These are phyloP conservation scores for Gymnogyps californianus DNA, from an alignment of 2,113 vertebrate genomes.

Conservation along the genomic window DNA sequence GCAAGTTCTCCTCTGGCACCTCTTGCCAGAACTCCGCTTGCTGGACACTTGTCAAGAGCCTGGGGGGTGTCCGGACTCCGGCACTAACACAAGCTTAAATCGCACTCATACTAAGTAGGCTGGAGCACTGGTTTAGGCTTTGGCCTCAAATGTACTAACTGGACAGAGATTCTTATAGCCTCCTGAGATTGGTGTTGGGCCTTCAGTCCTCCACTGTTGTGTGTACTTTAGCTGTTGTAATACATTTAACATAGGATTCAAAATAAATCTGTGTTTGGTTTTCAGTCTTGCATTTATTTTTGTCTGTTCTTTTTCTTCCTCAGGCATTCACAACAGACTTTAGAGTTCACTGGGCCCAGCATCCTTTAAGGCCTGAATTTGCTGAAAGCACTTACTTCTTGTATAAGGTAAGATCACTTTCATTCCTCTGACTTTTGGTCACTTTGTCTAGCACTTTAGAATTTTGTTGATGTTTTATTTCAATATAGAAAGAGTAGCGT, in stretches of 20 bases:
- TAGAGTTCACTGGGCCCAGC: conserved; percentile 97
- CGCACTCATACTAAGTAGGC: neutral
- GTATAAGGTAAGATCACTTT: conserved; percentile 84
- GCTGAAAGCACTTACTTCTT: conserved; percentile 99
- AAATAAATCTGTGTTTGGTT: neutral
- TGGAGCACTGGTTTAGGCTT: neutral
- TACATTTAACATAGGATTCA: neutral
- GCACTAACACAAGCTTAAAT: neutral
- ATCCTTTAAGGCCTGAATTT: conserved; percentile 96
- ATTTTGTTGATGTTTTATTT: neutral
- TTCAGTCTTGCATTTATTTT: neutral
- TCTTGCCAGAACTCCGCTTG: neutral
- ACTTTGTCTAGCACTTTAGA: neutral
- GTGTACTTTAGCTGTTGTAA: neutral
- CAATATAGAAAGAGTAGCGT: neutral
- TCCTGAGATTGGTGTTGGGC: neutral
- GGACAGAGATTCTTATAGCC: neutral
- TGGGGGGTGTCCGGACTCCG: neutral
- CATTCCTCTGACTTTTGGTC: neutral
- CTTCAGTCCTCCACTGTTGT: neutral
- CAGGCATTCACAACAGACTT: conserved; percentile 99
- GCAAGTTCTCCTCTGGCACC: neutral
- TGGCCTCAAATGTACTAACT: neutral
- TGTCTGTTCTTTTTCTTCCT: neutral
- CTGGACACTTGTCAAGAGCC: neutral